Evolutionary conservation across 2,113 vertebrate species (phyloP).

Genomic region (Sinocyclocheilus anshuiensis): DNA sequence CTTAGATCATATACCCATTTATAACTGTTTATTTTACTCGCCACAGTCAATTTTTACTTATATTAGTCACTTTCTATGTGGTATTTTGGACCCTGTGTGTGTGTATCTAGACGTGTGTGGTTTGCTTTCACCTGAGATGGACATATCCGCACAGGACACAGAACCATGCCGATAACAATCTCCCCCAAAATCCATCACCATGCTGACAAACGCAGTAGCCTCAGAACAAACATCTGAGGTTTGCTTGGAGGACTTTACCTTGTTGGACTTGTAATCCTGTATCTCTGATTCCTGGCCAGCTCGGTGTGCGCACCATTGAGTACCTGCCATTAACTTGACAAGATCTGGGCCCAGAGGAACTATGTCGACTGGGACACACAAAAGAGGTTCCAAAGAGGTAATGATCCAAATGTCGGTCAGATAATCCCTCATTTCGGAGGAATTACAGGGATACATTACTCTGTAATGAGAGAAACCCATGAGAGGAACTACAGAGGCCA

Average conservation of each 20-base stretch:
- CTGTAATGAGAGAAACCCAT: constrained; percentile 70
- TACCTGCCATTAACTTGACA: constrained; percentile 49
- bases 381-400: constrained; percentile 61
- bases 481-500: constrained; percentile 70
- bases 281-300: constrained; percentile 18
- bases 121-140: not conserved
- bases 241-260: constrained; percentile 19
- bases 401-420: constrained; percentile 60
- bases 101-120: not conserved
- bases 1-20: not conserved
- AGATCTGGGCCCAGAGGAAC: constrained; percentile 52
- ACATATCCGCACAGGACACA: not conserved
- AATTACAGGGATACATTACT: constrained; percentile 74
- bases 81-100: not conserved
- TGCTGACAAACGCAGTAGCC: constrained; percentile 20
- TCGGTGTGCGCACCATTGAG: constrained; percentile 37
- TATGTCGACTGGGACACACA: constrained; percentile 55
- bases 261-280: constrained; percentile 32
- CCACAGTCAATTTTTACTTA: not conserved
- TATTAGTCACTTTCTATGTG: not conserved
- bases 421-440: constrained; percentile 71
- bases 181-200: not conserved
- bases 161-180: constrained; percentile 3
- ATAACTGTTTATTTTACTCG: not conserved
- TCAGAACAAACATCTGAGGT: constrained; percentile 28